These are phyloP conservation scores for Zelleria hepariella DNA, from an alignment of 2,888 invertebrate genomes.

Conservation along the genomic window DNA sequence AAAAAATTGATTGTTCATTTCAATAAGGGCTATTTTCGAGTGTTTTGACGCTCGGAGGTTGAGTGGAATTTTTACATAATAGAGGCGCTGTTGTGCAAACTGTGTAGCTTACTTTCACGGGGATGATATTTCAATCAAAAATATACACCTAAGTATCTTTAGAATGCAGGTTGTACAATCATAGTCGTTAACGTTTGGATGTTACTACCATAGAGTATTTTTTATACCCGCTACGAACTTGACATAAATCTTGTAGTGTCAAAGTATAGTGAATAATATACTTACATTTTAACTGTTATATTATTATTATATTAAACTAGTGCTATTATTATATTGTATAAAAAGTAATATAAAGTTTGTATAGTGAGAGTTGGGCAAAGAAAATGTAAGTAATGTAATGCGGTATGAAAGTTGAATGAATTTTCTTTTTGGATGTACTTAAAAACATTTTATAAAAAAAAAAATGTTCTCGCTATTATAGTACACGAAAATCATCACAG, in stretches of 20 bases:
- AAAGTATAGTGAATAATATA: slow-evolving; percentile 12
- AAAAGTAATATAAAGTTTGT: not conserved
- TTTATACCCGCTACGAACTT: slow-evolving; percentile 45
- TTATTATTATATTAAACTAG: not conserved
- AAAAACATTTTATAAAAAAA: not conserved
- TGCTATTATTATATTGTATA: slow-evolving; percentile 1
- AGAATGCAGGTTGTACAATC: slow-evolving; percentile 28
- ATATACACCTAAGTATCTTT: slow-evolving; percentile 15
- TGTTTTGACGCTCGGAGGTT: too few species aligned
- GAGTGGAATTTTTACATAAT: too few species aligned
- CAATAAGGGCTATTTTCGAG: too few species aligned
- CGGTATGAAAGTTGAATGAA: not conserved
- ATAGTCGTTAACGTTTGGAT: slow-evolving; percentile 23
- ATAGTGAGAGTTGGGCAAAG: not conserved
- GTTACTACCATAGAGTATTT: slow-evolving; percentile 38
- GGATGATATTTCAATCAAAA: not conserved
- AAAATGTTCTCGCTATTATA: not conserved
- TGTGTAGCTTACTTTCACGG: not conserved
- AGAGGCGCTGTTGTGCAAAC: not conserved
- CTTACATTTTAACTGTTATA: not conserved
- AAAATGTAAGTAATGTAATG: not conserved
- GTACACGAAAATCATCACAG: not conserved
- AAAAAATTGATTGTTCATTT: too few species aligned
- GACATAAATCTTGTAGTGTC: slow-evolving; percentile 16
- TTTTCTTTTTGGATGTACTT: not conserved